phyloP scores from a whole-genome alignment of 2,113 vertebrate species.

The Crotalus helleri region DNA sequence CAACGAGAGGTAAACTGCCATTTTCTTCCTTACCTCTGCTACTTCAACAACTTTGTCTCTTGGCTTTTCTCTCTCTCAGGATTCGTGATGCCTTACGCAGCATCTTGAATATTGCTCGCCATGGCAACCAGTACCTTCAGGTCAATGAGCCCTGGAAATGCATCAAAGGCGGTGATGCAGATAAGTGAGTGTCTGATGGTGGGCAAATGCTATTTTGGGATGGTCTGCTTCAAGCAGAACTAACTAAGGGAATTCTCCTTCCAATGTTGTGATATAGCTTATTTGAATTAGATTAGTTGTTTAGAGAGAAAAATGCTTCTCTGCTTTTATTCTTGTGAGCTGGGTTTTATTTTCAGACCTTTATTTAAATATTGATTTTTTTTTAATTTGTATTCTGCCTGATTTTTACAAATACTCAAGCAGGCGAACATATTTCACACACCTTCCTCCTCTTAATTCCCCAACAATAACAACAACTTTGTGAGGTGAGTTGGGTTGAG shows the following conservation, averaged over 20 bases:
- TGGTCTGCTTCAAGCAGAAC: neutral
- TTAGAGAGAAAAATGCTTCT: neutral
- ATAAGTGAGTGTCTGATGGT: slow-evolving; percentile 69
- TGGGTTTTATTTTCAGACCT: neutral
- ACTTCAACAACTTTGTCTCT: neutral
- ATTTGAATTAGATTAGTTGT: neutral
- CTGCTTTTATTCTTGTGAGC: neutral
- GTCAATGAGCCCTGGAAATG: slow-evolving; percentile 93
- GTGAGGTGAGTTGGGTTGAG: neutral
- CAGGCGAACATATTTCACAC: neutral
- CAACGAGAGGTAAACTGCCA: neutral
- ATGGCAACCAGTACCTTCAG: slow-evolving; percentile 96
- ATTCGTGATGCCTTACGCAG: slow-evolving; percentile 90
- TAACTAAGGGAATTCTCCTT: neutral
- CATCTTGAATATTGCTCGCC: slow-evolving; percentile 90
- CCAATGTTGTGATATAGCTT: neutral
- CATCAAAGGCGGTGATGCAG: slow-evolving; percentile 83
- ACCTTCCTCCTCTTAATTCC: neutral
- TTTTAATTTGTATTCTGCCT: neutral
- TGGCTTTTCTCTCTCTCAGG: slow-evolving; percentile 51
- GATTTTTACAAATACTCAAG: neutral
- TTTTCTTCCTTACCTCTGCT: neutral
- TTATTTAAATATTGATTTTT: neutral
- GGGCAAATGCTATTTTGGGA: neutral
- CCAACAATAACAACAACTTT: neutral